Conservation (phyloP, 2,113 vertebrate genomes). For the Euleptes europaea region DNA sequence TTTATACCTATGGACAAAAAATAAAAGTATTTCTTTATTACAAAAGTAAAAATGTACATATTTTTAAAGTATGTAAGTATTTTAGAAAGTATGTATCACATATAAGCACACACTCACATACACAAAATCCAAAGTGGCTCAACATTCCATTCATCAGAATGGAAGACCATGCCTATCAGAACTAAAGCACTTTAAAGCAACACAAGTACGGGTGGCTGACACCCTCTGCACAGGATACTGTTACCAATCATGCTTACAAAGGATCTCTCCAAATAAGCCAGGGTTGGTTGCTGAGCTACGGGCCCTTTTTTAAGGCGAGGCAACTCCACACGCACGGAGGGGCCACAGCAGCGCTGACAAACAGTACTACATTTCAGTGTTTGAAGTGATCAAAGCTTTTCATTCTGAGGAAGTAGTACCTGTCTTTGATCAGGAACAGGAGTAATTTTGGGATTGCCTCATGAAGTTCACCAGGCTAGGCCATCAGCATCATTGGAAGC, state of each 20-base stretch:
- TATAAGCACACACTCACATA: neutral
- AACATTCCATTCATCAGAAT: neutral
- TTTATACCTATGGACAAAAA: neutral
- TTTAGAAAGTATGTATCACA: neutral
- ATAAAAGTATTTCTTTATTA: neutral
- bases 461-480: no score
- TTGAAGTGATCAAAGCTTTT: no score
- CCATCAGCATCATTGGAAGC: no score
- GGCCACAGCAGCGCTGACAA: no score
- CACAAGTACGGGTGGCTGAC: neutral
- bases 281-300: no score
- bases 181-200: neutral
- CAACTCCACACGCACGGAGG: no score
- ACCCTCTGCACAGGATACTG: neutral
- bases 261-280: neutral
- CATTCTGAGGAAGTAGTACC: no score
- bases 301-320: no score
- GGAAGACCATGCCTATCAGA: neutral
- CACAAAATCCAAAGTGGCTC: neutral
- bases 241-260: no score
- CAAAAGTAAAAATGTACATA: neutral
- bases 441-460: no score
- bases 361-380: no score
- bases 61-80: neutral
- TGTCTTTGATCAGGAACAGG: neutral